Conservation (phyloP, 2,797 vertebrate genomes). For the Sebastes diploproa region DNA sequence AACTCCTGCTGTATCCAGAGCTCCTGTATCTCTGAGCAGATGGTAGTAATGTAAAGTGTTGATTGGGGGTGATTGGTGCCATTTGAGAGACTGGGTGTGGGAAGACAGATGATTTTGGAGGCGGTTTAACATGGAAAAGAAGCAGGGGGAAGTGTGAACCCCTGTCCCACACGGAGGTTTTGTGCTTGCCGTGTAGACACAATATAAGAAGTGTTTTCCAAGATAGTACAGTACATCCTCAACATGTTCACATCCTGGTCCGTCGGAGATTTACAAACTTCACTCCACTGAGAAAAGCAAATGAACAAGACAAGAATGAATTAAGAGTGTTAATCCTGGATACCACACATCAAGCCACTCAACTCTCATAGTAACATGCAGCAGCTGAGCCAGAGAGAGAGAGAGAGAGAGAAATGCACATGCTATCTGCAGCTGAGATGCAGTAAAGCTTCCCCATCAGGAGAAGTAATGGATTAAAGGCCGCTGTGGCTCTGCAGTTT, state of each 20-base stretch:
- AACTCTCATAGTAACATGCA: constrained; percentile 72
- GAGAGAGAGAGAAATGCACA: constrained; percentile 65
- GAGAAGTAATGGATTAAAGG: constrained; percentile 93
- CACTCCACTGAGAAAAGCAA: constrained; percentile 13
- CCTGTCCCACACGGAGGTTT: too few species aligned
- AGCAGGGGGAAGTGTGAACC: not conserved
- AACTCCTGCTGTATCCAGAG: not conserved
- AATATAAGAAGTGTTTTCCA: not conserved
- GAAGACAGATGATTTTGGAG: too few species aligned
- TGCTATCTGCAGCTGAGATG: constrained; percentile 82
- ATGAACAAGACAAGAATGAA: constrained; percentile 63
- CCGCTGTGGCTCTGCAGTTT: constrained; percentile 86
- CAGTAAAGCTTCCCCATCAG: constrained; percentile 91
- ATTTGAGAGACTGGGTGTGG: not conserved
- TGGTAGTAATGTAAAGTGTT: not conserved
- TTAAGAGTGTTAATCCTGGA: constrained; percentile 48
- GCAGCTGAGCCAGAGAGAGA: constrained; percentile 51
- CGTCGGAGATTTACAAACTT: constrained; percentile 8
- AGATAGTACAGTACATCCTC: not conserved
- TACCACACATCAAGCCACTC: constrained; percentile 48
- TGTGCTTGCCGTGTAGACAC: not conserved
- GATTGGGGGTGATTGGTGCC: not conserved
- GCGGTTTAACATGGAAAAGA: not conserved
- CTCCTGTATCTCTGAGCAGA: not conserved
- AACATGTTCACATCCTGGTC: not conserved